Base-by-base conservation (phyloP, 2,113 vertebrate genomes). In the Pluvialis apricaria region DNA sequence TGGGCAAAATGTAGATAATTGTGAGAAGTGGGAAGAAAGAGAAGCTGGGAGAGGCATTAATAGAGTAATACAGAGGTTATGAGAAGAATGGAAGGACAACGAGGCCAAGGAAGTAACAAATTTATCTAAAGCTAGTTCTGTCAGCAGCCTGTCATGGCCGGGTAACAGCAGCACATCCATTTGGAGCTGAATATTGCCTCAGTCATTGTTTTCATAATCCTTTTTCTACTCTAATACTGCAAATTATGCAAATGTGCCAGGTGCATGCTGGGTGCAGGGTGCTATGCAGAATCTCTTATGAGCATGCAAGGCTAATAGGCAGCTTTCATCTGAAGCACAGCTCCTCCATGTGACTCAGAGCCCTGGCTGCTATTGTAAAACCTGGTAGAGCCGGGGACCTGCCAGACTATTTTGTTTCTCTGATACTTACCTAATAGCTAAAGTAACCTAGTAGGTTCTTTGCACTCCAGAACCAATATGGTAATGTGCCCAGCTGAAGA, bases 211-310 rank as follows among this genome's bases (percentile, higher is more conserved):
- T 91, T 80, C 36, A 29, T 90, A 85, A 94, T 80, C n/a, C 32
- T 82, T 22, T 90, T 92, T 92, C 91, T 88, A 51, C 26, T 88
- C 26, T 69, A 90, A 64, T 83, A 51, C 81, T 96, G 78, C 81
- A 77, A 66, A 80, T 96, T 92, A 94, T 91, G 94, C 86, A 92
- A 89, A 94, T 94, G 3, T 32, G 6, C 49, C 92, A 97, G 92
- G 81, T 94, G 91, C 44, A 79, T 94, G 81, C 88, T 87, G 94
- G 89, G 81, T 94, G 89, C 89, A 91, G 77, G 69, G 55, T 51
- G 78, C 84, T 79, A 38, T 40, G 77, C 84, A 87, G 84, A 92
- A 92, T 79, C 55, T 45, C 18, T 70, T 83, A 73, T 51, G 87
- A 95, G 68, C 70, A 13, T 51, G 29, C 66, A 73, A 73, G 49